These are phyloP conservation scores for Tragelaphus buxtoni DNA, from an alignment of 2,113 vertebrate species.

Conservation along the genomic window DNA sequence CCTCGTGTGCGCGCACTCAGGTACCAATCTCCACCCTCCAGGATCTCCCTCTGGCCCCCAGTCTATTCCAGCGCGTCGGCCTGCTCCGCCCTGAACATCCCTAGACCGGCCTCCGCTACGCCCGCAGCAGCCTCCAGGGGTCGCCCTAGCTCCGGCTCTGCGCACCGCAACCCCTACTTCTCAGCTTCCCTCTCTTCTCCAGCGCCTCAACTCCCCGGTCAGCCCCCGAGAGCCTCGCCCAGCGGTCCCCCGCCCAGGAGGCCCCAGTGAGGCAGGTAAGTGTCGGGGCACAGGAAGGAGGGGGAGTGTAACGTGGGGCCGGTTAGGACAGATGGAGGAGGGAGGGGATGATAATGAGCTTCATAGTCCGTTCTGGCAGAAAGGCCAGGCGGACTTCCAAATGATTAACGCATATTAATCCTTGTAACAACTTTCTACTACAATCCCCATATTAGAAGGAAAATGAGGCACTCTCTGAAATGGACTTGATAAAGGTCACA, in stretches of 20 bases:
- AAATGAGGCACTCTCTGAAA: background rate
- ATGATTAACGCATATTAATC: background rate
- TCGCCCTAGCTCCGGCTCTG: background rate
- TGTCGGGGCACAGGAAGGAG: rapidly evolving
- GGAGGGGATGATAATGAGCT: background rate
- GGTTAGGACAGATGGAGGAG: background rate
- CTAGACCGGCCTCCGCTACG: background rate
- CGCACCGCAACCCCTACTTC: background rate
- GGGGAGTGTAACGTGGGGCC: background rate
- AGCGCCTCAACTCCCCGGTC: background rate
- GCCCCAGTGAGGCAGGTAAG: conserved; percentile 40
- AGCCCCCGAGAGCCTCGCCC: background rate
- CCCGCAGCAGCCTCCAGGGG: background rate
- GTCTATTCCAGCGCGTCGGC: background rate
- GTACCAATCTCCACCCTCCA: background rate
- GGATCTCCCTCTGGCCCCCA: background rate
- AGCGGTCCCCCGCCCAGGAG: background rate
- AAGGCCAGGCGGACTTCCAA: background rate
- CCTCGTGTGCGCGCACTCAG: conserved; percentile 57
- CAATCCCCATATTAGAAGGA: background rate
- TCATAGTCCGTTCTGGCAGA: background rate
- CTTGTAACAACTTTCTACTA: background rate
- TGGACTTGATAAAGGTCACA: background rate
- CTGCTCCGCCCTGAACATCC: rapidly evolving
- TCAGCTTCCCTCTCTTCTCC: background rate